A percentile compares a stretch with the other conserved stretches of the same genome.
Evolutionary conservation across 2,797 vertebrate species (phyloP).

Genomic region (Bovichtus diacanthus): DNA sequence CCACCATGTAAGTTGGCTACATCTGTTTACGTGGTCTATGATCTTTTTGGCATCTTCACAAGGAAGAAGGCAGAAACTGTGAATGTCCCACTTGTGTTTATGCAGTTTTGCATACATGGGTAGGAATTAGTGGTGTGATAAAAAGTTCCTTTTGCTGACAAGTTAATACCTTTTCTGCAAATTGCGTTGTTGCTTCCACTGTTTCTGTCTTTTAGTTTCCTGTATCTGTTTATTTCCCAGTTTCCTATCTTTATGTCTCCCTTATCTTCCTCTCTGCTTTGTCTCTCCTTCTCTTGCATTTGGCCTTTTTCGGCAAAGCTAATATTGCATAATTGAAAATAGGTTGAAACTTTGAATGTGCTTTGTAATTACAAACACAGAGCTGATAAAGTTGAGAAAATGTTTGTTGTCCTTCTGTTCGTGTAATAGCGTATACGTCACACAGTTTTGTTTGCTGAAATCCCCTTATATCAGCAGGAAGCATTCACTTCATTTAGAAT

Average conservation of each 20-base stretch:
- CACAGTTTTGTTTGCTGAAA: constrained; percentile 23
- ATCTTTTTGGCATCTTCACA: neutral
- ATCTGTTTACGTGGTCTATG: neutral
- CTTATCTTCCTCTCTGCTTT: constrained; percentile 13
- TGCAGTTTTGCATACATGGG: neutral
- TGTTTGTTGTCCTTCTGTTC: constrained; percentile 28
- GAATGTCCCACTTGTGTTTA: neutral
- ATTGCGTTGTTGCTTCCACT: neutral
- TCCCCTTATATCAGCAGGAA: constrained; percentile 22
- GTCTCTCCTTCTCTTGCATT: constrained; percentile 16
- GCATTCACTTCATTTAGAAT: constrained; percentile 32
- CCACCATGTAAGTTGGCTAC: constrained; percentile 71
- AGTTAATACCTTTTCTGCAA: neutral
- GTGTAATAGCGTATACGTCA: constrained; percentile 24
- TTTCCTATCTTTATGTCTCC: neutral
- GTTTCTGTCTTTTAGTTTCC: neutral
- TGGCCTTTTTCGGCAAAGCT: constrained; percentile 18
- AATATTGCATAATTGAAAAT: constrained; percentile 52
- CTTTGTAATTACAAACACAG: constrained; percentile 35
- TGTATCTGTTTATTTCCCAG: constrained; percentile 13
- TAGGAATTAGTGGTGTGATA: neutral
- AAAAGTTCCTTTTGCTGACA: constrained; percentile 1
- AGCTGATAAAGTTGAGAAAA: constrained; percentile 16
- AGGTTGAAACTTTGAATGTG: constrained; percentile 11
- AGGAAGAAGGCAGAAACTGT: constrained; percentile 1